Conservation (phyloP, 2,797 vertebrate species). For the Tadarida brasiliensis region DNA sequence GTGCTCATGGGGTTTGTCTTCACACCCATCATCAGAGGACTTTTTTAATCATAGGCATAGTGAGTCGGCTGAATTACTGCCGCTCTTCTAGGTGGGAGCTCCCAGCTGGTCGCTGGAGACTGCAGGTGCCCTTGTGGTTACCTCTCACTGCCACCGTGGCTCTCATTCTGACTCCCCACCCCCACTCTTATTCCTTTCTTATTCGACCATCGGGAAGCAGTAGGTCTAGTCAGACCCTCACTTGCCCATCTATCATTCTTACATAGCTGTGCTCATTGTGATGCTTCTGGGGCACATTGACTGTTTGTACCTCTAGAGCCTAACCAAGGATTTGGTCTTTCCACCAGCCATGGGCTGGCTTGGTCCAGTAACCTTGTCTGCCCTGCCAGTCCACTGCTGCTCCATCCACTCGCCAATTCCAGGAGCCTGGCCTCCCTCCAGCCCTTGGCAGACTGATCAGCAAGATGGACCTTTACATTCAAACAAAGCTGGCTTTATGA, state of each 20-base stretch:
- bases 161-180: background rate
- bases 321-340: slow-evolving; percentile 62
- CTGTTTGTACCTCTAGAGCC: slow-evolving; percentile 49
- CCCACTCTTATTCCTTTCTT: background rate
- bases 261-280: background rate
- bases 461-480: slow-evolving; percentile 55
- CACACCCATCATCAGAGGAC: slow-evolving; percentile 57
- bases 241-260: background rate
- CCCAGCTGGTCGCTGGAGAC: background rate
- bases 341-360: slow-evolving; percentile 45
- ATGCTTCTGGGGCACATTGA: background rate
- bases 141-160: slow-evolving; percentile 2
- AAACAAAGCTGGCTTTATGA: background rate
- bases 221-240: background rate
- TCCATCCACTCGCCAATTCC: slow-evolving; percentile 23
- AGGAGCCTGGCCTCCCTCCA: slow-evolving; percentile 6
- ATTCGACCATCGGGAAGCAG: slow-evolving; percentile 52
- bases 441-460: slow-evolving; percentile 60
- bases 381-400: slow-evolving; percentile 13
- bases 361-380: background rate
- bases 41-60: slow-evolving; percentile 49
- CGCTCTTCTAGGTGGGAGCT: background rate
- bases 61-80: background rate
- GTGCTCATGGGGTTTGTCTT: slow-evolving; percentile 47
- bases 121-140: background rate